A percentile compares a stretch with the other conserved stretches of the same genome.
phyloP scores from a whole-genome alignment of 2,113 vertebrate genomes.

The Callopanchax toddi region DNA sequence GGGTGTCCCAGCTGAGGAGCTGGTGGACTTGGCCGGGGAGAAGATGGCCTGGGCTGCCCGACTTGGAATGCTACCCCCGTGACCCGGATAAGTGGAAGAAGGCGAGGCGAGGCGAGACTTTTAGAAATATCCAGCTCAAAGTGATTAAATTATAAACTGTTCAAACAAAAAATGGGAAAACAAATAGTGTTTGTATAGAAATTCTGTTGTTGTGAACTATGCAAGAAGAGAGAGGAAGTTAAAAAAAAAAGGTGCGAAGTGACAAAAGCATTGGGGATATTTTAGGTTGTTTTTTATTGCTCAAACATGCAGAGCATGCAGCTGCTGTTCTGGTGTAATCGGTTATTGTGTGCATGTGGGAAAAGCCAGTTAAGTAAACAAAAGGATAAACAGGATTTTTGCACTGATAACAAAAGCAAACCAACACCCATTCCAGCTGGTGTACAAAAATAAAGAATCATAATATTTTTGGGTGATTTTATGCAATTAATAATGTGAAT shows the following conservation, averaged over 20 bases:
- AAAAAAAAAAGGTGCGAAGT: conserved; percentile 32
- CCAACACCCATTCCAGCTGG: conserved; percentile 14
- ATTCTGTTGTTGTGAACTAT: not conserved
- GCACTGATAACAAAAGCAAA: conserved; percentile 6
- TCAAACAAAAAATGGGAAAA: conserved; percentile 10
- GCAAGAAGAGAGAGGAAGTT: conserved; percentile 30
- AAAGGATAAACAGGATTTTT: not conserved
- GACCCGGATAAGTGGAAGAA: no score
- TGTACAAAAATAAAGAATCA: not conserved
- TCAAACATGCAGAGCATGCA: conserved; percentile 44
- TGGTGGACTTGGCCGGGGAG: no score
- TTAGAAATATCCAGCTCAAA: not conserved
- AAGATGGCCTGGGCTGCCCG: no score
- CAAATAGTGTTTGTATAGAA: conserved; percentile 1
- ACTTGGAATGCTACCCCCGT: no score
- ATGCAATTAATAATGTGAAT: conserved; percentile 14
- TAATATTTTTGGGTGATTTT: not conserved
- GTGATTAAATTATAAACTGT: not conserved
- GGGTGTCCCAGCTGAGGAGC: no score
- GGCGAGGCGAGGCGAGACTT: no score
- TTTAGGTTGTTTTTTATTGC: conserved; percentile 22
- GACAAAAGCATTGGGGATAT: conserved; percentile 8
- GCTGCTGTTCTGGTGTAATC: conserved; percentile 16
- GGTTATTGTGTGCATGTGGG: not conserved
- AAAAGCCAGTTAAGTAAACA: conserved; percentile 15